Evolutionary conservation across 2,113 vertebrate species (phyloP), one percentile per base, ranked within the genome.

Genomic region (Petroica traversi): DNA sequence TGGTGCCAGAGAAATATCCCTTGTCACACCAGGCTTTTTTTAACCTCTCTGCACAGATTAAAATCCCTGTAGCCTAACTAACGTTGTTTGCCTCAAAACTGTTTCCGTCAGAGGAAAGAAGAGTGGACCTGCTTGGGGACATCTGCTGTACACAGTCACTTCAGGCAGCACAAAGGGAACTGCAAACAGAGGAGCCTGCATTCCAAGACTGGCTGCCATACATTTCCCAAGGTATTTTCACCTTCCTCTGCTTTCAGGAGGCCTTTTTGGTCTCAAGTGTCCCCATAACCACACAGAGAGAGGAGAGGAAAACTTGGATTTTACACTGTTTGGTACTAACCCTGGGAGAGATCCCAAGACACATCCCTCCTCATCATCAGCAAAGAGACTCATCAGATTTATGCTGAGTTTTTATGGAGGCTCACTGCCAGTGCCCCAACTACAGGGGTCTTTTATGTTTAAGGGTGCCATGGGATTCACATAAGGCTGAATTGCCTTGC

Each of bases 351-450:
- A 36, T 61, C 20, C 19, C 14, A 34, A 26, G 10, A 40, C 16
- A n/a, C 20, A 20, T 33, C 29, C 17, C 8, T 69, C 6, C 28
- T 85, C 45, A 19, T 46, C 38, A 36, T 63, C 59, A 78, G 4
- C 36, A 4, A 63, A 67, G 36, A 87, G 8, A 16, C 31, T 85
- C 45, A 41, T 34, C 12, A 12, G 25, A 48, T 75, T 88, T 52
- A 45, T 0, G 0, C 4, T 52, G 43, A 25, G 40, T 23, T 78
- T 62, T 64, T 36, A 52, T 9, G 19, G n/a, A n/a, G 5, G 86
- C 8, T 55, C 8, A 7, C 23, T 54, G 38, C 40, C 57, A 51
- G 15, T 46, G 11, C 40, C 66, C 31, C 52, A 72, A 2, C 25
- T 68, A 7, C 22, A 25, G 45, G 3, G 31, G 18, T 57, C 31